phyloP scores from a whole-genome alignment of 1,140 invertebrate species.

The Drosophila auraria region DNA sequence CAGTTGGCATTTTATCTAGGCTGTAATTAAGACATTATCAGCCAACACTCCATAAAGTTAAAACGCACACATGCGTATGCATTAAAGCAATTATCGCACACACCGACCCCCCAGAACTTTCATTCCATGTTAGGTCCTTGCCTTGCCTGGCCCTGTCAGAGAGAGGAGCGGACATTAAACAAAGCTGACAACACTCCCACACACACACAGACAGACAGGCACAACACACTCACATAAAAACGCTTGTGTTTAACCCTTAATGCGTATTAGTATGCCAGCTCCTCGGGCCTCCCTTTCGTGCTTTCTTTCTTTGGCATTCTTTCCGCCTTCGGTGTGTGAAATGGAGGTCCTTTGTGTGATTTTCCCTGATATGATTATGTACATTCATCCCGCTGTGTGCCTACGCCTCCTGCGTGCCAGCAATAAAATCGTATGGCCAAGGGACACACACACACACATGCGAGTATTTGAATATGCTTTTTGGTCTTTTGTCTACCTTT shows the following conservation, averaged over 20 bases:
- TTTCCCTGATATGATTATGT: slow-evolving; percentile 79
- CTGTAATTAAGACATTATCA: slow-evolving; percentile 83
- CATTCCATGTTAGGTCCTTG: slow-evolving; percentile 63
- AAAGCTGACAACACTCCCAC: slow-evolving; percentile 65
- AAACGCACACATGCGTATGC: slow-evolving; percentile 80
- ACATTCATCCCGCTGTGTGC: slow-evolving; percentile 37
- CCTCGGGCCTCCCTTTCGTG: slow-evolving; percentile 27
- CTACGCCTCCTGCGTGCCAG: slow-evolving; percentile 11
- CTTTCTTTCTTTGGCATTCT: slow-evolving; percentile 36
- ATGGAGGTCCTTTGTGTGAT: slow-evolving; percentile 71
- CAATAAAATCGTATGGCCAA: slow-evolving; percentile 55
- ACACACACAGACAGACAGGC: slow-evolving; percentile 10
- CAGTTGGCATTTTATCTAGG: slow-evolving; percentile 81
- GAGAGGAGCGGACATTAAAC: slow-evolving; percentile 64
- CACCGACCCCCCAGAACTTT: slow-evolving; percentile 40
- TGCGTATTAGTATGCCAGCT: slow-evolving; percentile 72
- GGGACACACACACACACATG: slow-evolving; percentile 28
- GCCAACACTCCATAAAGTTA: slow-evolving; percentile 82
- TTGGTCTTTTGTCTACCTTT: slow-evolving; percentile 50
- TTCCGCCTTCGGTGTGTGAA: slow-evolving; percentile 28
- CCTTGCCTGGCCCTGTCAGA: background rate
- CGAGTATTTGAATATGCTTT: slow-evolving; percentile 68
- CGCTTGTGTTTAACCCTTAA: slow-evolving; percentile 82
- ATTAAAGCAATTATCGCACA: slow-evolving; percentile 78
- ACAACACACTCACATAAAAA: slow-evolving; percentile 51